Percentiles rank a stretch among this genome's conserved stretches.
phyloP scores from a whole-genome alignment of 2,797 vertebrate species.

The Tragopan temminckii region DNA sequence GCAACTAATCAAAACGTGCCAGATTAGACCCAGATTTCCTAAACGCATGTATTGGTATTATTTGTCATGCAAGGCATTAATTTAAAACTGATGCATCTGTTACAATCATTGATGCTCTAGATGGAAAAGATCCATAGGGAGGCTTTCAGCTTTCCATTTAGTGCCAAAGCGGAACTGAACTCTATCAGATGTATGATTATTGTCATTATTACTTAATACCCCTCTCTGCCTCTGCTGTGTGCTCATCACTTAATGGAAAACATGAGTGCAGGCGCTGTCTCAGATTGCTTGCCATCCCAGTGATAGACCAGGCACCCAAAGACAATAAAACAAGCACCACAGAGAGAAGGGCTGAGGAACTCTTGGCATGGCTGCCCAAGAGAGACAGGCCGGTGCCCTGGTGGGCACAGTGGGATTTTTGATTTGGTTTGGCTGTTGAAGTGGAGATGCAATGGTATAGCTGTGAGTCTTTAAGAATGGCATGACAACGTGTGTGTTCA shows the following conservation, averaged over 20 bases:
- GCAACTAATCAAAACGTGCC: conserved; percentile 11
- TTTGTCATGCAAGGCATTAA: conserved; percentile 52
- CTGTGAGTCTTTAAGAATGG: neutral
- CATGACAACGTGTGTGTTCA: neutral
- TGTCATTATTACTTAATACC: conserved; percentile 75
- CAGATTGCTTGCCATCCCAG: neutral
- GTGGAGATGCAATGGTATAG: neutral
- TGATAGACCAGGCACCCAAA: neutral
- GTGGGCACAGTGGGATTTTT: neutral
- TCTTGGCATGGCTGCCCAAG: neutral
- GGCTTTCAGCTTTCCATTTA: conserved; percentile 71
- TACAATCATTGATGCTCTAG: conserved; percentile 19
- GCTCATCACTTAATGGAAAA: conserved; percentile 42
- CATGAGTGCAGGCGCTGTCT: neutral
- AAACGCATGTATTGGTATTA: conserved; percentile 38
- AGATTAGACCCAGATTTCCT: conserved; percentile 27
- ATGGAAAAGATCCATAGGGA: conserved; percentile 56
- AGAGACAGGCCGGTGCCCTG: neutral
- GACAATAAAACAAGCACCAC: neutral
- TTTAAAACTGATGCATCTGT: conserved; percentile 58
- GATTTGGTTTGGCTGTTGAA: neutral
- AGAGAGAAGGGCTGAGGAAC: neutral
- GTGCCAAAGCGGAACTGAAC: conserved; percentile 43
- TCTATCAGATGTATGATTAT: conserved; percentile 59
- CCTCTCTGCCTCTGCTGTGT: neutral